Evolutionary conservation across 23 tunicate genomes (phyloP), one percentile per base, ranked within the genome.

Genomic region (Oikopleura dioica): DNA sequence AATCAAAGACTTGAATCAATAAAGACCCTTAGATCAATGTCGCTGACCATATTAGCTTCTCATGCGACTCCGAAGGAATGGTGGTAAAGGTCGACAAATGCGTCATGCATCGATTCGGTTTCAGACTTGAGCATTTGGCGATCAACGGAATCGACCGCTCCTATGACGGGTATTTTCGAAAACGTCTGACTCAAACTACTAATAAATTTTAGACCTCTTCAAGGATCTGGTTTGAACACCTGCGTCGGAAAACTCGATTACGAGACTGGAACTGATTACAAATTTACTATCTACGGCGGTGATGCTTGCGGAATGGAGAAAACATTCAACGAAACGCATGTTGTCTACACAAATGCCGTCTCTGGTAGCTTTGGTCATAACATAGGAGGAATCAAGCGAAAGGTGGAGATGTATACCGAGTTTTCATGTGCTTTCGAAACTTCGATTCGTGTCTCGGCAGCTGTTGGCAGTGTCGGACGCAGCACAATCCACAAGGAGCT

Each of bases 101-200:
- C 26, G 72, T 63, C 29, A 63, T 63, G 72, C 72, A 63, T 63
- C 29, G 33, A 21, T 63, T 63, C 33, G 72, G 72, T 28, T 63
- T 63, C 33, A 23, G 72, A 23, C 72, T 63, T 63, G 72, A 63
- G 26, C 30, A 63, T 63, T 63, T 63, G 72, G 72, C 72, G 30
- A 63, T 63, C 29, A 28, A 63, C 33, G 72, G 72, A 2, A 63
- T 63, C 33, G 72, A 63, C 33, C 72, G 32, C 33, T 2, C 29
- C 2, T 63, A 63, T 28, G 72, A 63, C 33, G 72, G 72, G 30
- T n/a, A n/a, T n/a, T n/a, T n/a, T n/a, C n/a, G n/a, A n/a, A n/a
- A n/a, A n/a, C n/a, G n/a, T n/a, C n/a, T n/a, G n/a, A n/a, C n/a
- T n/a, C n/a, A n/a, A n/a, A n/a, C n/a, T n/a, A n/a, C n/a, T n/a